Percentiles rank a stretch among this genome's conserved stretches.
Evolutionary conservation across 2,888 invertebrate genomes (phyloP).

Genomic region (Drosophila barbarae): DNA sequence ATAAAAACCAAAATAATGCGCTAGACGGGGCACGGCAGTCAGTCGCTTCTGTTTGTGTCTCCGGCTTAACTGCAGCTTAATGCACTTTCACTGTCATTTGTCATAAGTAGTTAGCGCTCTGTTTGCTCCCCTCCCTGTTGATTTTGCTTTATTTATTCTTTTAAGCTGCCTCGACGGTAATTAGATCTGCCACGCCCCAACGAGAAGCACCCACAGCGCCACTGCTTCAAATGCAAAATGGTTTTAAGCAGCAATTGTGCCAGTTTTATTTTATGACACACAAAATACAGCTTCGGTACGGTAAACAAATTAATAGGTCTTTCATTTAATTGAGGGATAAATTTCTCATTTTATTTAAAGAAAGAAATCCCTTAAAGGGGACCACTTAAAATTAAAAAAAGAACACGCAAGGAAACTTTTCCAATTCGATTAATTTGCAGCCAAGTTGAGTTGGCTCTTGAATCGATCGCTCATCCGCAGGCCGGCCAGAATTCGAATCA

Average conservation of each 20-base stretch:
- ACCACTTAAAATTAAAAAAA: not conserved
- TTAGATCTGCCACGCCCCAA: slow-evolving; percentile 58
- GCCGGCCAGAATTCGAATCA: slow-evolving; percentile 13
- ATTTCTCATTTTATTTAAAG: not conserved
- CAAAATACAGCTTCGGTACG: not conserved
- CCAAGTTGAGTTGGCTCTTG: slow-evolving; percentile 1
- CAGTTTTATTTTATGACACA: slow-evolving; percentile 9
- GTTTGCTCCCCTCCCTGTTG: slow-evolving; percentile 37
- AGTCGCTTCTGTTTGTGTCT: slow-evolving; percentile 20
- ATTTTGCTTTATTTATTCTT: slow-evolving; percentile 51
- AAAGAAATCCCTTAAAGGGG: not conserved
- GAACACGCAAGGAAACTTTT: slow-evolving; percentile 9
- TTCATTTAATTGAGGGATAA: not conserved
- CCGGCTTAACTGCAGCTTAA: slow-evolving; percentile 48
- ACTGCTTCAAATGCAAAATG: slow-evolving; percentile 40
- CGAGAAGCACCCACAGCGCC: slow-evolving; percentile 6
- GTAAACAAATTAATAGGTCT: not conserved
- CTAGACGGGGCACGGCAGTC: slow-evolving; percentile 29
- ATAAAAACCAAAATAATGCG: slow-evolving; percentile 48
- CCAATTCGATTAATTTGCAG: slow-evolving; percentile 20
- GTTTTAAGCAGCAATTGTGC: slow-evolving; percentile 45
- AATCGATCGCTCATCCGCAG: slow-evolving; percentile 35
- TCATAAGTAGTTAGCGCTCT: slow-evolving; percentile 64
- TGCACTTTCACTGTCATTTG: slow-evolving; percentile 68
- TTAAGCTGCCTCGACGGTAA: slow-evolving; percentile 58